Evolutionary conservation across 2,797 vertebrate genomes (phyloP).

Genomic region (Coccyzus lansbergi): DNA sequence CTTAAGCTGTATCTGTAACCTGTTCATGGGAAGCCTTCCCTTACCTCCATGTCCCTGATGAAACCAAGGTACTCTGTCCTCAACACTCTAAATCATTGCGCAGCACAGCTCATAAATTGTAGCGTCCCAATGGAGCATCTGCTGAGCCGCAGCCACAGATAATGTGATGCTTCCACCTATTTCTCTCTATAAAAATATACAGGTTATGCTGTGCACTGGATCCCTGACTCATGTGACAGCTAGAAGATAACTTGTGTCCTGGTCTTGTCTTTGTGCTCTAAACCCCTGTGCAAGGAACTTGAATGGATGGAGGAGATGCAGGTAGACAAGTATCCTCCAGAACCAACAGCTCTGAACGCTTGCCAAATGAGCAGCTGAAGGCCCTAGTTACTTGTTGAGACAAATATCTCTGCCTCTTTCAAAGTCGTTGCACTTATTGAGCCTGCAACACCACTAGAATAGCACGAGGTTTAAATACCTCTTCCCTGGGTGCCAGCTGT

Average conservation of each 20-base stretch:
- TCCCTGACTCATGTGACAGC: not conserved
- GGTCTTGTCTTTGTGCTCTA: not conserved
- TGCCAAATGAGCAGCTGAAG: not conserved
- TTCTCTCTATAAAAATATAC: not conserved
- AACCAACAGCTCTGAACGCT: not conserved
- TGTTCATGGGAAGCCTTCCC: not conserved
- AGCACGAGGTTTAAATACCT: not conserved
- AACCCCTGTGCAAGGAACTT: not conserved
- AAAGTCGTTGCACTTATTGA: not conserved
- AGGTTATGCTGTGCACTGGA: not conserved
- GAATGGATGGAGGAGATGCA: not conserved
- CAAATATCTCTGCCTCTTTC: not conserved
- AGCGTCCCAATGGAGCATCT: slow-evolving; percentile 4
- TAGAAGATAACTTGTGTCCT: not conserved
- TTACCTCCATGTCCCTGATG: not conserved
- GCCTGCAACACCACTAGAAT: not conserved
- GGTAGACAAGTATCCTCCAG: not conserved
- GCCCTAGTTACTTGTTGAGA: not conserved
- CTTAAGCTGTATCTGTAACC: not conserved
- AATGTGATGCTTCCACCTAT: not conserved
- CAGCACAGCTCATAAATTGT: not conserved
- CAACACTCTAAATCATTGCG: not conserved
- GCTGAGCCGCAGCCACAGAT: not conserved
- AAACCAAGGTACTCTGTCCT: not conserved
- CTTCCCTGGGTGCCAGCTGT: not conserved